Percentiles rank a stretch among this genome's conserved stretches.
These are phyloP conservation scores for Neomonachus schauinslandi DNA, from an alignment of 2,113 vertebrate genomes.

Conservation along the genomic window DNA sequence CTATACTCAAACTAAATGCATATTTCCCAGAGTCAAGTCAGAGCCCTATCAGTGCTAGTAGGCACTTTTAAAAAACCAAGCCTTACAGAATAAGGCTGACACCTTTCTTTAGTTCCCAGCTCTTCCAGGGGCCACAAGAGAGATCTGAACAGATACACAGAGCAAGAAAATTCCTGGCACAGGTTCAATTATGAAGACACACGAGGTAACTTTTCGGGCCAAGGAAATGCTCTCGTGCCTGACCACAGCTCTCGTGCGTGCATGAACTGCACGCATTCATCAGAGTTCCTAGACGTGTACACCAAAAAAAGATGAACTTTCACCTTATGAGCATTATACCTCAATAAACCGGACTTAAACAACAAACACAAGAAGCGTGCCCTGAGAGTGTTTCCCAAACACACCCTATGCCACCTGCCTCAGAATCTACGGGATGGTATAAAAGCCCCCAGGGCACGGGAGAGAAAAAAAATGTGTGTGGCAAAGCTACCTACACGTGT, in stretches of 20 bases:
- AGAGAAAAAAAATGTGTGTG: neutral
- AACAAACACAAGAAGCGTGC: neutral
- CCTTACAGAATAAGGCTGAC: neutral
- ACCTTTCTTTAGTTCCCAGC: neutral
- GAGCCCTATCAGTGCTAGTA: neutral
- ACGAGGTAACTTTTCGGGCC: neutral
- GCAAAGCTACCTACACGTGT: neutral
- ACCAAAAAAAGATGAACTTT: neutral
- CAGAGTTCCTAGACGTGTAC: neutral
- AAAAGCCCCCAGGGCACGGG: neutral
- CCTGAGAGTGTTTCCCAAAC: neutral
- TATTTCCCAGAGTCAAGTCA: neutral
- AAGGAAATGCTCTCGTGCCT: neutral
- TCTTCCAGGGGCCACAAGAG: neutral
- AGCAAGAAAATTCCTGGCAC: neutral
- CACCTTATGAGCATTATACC: neutral
- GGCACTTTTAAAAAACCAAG: neutral
- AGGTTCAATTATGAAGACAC: fast-evolving
- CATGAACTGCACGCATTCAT: neutral
- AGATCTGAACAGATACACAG: neutral
- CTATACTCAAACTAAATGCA: neutral
- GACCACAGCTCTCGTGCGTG: too few relatives aligned
- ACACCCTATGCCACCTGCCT: neutral
- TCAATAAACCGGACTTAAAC: neutral
- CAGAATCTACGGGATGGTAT: neutral